A percentile compares a stretch with the other conserved stretches of the same genome.
Conservation (phyloP, 2,888 invertebrate genomes). For the Cerastis rubricosa region DNA sequence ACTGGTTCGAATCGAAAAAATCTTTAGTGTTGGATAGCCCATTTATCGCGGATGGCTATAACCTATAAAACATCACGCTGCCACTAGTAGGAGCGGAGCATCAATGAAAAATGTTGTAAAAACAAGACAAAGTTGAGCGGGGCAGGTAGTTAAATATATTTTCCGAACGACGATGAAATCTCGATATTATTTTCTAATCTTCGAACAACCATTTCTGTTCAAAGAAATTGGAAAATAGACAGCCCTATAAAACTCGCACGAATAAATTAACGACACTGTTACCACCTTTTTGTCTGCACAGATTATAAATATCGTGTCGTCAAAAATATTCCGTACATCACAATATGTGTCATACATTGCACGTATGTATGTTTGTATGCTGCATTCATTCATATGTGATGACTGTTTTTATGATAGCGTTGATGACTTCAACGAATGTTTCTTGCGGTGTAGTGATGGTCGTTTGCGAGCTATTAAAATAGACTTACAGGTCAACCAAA, state of each 20-base stretch:
- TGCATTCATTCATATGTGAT: constrained; percentile 43
- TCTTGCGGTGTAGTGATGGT: constrained; percentile 12
- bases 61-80: too few species aligned
- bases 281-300: constrained; percentile 52
- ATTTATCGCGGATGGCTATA: too few species aligned
- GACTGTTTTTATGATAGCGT: constrained; percentile 40
- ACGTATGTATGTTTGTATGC: constrained; percentile 1
- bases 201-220: background rate
- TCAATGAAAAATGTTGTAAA: too few species aligned
- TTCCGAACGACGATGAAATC: background rate
- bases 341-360: constrained; percentile 18
- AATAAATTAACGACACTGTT: constrained; percentile 41
- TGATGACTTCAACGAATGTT: constrained; percentile 43
- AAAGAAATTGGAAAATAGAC: background rate
- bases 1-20: too few species aligned
- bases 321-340: constrained; percentile 48
- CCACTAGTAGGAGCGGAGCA: too few species aligned
- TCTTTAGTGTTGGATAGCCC: too few species aligned
- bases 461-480: constrained; percentile 33
- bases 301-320: constrained; percentile 47
- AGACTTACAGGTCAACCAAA: constrained; percentile 13
- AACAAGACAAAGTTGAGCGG: too few species aligned
- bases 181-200: background rate
- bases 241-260: constrained; percentile 34
- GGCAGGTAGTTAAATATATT: background rate